Evolutionary conservation across 64 coral and sea anemone genomes (phyloP), one percentile per base, ranked within the genome.

Genomic region (Dendronephthya gigantea): DNA sequence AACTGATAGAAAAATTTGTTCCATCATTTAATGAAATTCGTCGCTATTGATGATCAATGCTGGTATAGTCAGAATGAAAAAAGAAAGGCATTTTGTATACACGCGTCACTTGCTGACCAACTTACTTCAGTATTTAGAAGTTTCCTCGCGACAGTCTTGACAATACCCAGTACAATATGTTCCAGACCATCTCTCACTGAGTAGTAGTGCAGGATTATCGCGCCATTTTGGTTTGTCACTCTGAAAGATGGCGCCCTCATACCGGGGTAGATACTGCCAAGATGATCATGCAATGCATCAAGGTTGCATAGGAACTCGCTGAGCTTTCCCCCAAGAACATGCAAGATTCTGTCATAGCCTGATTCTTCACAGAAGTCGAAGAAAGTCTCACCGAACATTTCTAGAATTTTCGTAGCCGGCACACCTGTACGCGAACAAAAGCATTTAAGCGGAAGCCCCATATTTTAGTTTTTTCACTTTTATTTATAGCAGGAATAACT

Each of bases 241-340:
- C 92, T 86, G 72, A 94, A 94, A 32, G 92, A 94, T 32, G 92
- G 92, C 35, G 92, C 92, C 86, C 83, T 72, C 92, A 94, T 94
- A 7, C 87, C 89, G 13, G 92, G 92, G 45, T 94, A 94, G 13
- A 94, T 91, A 27, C 86, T 51, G 7, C 86, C 89, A 0, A 94
- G 82, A 65, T 94, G 92, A 58, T 94, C 92, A 43, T 94, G 92
- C 32, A 94, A 79, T 1, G 92, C 92, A 85, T 93, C 92, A 43
- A 93, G 70, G 49, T 93, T 93, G 81, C 85, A 39, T 28, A 93
- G 90, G 29, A 93, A 93, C 47, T 93, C 92, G 65, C 88, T 89
- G 15, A 93, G 82, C n/a, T 55, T 93, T 37, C 92, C 88, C 38
- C 92, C 92, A 23, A 93, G 85, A 40, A 93, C 92, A 81, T 93